phyloP scores from a whole-genome alignment of 2,113 vertebrate genomes.

The Mobula birostris region DNA sequence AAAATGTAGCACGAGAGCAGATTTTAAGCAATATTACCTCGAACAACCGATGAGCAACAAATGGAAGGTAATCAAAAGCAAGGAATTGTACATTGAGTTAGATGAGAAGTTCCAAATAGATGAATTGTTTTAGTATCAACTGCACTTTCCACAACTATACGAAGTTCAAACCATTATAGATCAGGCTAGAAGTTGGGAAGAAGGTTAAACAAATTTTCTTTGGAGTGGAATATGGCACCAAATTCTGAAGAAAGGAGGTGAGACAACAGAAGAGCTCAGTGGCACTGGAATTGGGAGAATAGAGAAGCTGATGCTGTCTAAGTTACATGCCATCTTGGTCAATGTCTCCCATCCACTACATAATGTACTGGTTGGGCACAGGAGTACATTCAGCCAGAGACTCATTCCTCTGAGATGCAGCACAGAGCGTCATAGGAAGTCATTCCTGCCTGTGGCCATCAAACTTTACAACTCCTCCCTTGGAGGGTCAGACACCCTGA shows the following conservation, averaged over 20 bases:
- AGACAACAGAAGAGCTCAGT: background rate
- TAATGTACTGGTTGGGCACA: too few species aligned
- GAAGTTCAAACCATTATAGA: background rate
- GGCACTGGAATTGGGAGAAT: background rate
- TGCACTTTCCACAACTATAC: background rate
- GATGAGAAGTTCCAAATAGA: background rate
- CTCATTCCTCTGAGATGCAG: too few species aligned
- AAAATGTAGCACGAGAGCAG: background rate
- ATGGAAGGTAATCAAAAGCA: background rate
- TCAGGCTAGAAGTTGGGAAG: background rate
- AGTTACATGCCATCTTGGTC: too few species aligned
- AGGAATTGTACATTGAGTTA: background rate
- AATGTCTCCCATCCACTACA: too few species aligned
- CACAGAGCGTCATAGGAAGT: too few species aligned
- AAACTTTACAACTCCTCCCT: too few species aligned
- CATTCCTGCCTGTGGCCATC: too few species aligned
- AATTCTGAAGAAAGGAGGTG: background rate
- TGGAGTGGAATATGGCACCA: background rate
- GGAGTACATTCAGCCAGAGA: too few species aligned
- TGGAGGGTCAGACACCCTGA: too few species aligned
- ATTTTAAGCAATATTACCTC: background rate
- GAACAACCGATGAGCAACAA: background rate
- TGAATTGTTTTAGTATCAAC: background rate
- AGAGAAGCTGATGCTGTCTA: background rate
- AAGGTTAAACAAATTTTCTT: background rate